phyloP scores from a whole-genome alignment of 2,797 vertebrate species.

The Catostomus latipinnis region DNA sequence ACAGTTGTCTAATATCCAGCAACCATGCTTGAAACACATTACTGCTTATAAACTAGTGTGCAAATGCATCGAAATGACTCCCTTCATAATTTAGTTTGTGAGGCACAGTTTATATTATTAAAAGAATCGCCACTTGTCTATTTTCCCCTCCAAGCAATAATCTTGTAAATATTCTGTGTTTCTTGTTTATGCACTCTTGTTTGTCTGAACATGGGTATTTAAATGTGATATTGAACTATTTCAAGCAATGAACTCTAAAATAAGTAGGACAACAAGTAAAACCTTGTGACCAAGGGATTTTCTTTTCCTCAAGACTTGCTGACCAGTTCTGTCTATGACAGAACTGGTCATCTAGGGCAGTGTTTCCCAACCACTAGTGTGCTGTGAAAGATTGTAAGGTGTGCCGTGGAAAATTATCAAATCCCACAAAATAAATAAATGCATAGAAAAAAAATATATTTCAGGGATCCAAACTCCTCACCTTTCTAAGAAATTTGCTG shows the following conservation, averaged over 20 bases:
- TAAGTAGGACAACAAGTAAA: constrained; percentile 55
- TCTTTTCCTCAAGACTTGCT: background rate
- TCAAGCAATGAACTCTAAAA: constrained; percentile 37
- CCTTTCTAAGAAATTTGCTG: too few relatives aligned
- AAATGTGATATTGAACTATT: constrained; percentile 46
- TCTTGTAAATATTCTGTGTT: constrained; percentile 13
- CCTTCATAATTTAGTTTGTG: constrained; percentile 4
- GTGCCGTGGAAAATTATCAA: too few relatives aligned
- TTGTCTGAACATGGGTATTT: constrained; percentile 44
- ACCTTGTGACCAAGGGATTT: constrained; percentile 47
- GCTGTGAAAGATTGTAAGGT: too few relatives aligned
- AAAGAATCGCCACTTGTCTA: constrained; percentile 11
- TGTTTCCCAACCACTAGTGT: too few relatives aligned
- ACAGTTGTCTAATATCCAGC: constrained; percentile 33
- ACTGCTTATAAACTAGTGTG: background rate
- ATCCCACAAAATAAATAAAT: too few relatives aligned
- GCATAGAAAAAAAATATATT: too few relatives aligned
- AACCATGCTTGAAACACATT: background rate
- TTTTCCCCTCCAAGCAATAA: constrained; percentile 28
- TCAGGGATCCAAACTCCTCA: too few relatives aligned
- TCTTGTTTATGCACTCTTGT: constrained; percentile 44
- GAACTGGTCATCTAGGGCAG: background rate
- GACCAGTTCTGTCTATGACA: background rate
- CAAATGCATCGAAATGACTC: constrained; percentile 1
- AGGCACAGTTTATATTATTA: constrained; percentile 6